phyloP scores from a whole-genome alignment of 1,140 invertebrate species.

The Drosophila varians region DNA sequence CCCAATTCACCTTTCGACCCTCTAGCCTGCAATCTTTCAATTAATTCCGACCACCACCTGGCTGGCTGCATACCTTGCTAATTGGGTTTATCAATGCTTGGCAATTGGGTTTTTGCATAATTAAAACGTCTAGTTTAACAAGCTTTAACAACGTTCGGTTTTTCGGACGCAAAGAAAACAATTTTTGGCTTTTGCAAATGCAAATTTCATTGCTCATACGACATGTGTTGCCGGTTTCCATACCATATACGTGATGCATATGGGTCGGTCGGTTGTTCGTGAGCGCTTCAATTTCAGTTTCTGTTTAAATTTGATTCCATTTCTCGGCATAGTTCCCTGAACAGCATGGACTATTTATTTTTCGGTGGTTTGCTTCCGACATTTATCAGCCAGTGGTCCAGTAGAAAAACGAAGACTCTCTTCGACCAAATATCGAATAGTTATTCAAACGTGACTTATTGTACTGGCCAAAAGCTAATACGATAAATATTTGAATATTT shows the following conservation, averaged over 20 bases:
- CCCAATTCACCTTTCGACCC: slow-evolving; percentile 25
- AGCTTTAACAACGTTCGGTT: slow-evolving; percentile 14
- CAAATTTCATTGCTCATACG: slow-evolving; percentile 53
- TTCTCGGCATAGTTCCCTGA: slow-evolving; percentile 15
- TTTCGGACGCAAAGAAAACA: slow-evolving; percentile 19
- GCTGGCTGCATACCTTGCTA: slow-evolving; percentile 10
- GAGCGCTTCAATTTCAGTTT: slow-evolving; percentile 7
- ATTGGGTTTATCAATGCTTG: slow-evolving; percentile 50
- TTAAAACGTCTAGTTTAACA: slow-evolving; percentile 44
- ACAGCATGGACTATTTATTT: slow-evolving; percentile 26
- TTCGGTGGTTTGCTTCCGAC: neutral
- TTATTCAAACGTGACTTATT: slow-evolving; percentile 17
- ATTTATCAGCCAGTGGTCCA: neutral
- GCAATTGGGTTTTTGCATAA: slow-evolving; percentile 42
- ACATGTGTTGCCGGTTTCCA: slow-evolving; percentile 25
- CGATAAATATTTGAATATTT: slow-evolving; percentile 3
- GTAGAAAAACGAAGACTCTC: neutral
- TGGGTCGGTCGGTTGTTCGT: neutral
- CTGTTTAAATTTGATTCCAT: slow-evolving; percentile 45
- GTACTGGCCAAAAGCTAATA: slow-evolving; percentile 6
- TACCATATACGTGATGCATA: slow-evolving; percentile 31
- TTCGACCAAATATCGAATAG: slow-evolving; percentile 41
- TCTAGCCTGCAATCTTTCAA: slow-evolving; percentile 23
- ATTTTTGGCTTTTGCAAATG: slow-evolving; percentile 46
- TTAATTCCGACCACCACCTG: slow-evolving; percentile 25